phyloP scores from a whole-genome alignment of 2,888 invertebrate species.

The Sthenelais limicola region DNA sequence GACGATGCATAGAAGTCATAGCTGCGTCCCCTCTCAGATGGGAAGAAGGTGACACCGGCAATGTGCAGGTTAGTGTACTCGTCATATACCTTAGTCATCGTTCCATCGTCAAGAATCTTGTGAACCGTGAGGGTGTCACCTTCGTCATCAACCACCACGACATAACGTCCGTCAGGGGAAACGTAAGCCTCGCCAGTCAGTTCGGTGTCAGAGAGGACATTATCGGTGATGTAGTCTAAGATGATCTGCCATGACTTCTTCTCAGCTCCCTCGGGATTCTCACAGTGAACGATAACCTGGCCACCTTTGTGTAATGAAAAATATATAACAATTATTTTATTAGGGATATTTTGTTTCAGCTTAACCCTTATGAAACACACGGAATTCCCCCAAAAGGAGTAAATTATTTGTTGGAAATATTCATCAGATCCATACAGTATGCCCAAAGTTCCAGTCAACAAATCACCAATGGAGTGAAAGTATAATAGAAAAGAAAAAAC shows the following conservation, averaged over 20 bases:
- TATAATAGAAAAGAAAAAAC: too few relatives aligned
- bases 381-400: too few relatives aligned
- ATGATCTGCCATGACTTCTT: constrained; percentile 75
- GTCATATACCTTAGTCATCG: constrained; percentile 80
- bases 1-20: constrained; percentile 82
- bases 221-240: constrained; percentile 82
- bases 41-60: constrained; percentile 82
- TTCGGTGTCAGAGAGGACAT: constrained; percentile 56
- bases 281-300: constrained; percentile 81
- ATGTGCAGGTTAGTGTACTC: constrained; percentile 83
- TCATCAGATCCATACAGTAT: too few relatives aligned
- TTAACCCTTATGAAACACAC: too few relatives aligned
- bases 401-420: too few relatives aligned
- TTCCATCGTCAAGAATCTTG: constrained; percentile 74
- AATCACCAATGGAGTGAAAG: too few relatives aligned
- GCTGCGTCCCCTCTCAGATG: constrained; percentile 81
- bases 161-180: constrained; percentile 81
- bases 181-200: constrained; percentile 75
- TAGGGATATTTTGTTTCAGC: too few relatives aligned
- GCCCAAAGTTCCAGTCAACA: too few relatives aligned
- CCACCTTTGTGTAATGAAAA: too few relatives aligned
- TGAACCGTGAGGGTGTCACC: constrained; percentile 77
- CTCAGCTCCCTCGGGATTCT: constrained; percentile 78
- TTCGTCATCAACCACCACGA: constrained; percentile 79
- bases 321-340: too few relatives aligned